These are phyloP conservation scores for Clostera curtula DNA, from an alignment of 2,888 invertebrate species.

Conservation along the genomic window DNA sequence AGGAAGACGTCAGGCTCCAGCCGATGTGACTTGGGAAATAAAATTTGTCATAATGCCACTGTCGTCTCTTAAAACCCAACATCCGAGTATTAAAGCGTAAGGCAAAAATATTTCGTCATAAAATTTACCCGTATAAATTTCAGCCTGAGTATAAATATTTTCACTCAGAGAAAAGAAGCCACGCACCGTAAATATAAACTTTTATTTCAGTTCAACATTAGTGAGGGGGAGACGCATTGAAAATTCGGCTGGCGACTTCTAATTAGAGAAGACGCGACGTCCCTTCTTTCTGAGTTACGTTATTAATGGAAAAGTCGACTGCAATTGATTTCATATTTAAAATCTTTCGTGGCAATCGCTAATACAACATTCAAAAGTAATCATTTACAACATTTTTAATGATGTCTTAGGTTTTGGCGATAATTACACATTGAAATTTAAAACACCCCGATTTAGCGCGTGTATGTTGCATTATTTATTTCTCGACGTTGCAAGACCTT, in stretches of 20 bases:
- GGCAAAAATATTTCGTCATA: slow-evolving; percentile 45
- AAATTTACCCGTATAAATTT: slow-evolving; percentile 54
- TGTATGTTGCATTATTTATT: too few relatives aligned
- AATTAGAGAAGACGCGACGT: slow-evolving; percentile 63
- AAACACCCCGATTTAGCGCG: too few relatives aligned
- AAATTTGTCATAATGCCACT: too few relatives aligned
- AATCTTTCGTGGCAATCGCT: slow-evolving; percentile 35
- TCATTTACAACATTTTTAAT: too few relatives aligned
- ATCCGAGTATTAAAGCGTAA: too few relatives aligned
- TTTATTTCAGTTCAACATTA: slow-evolving; percentile 66
- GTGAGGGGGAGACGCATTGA: slow-evolving; percentile 51
- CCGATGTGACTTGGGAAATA: too few relatives aligned
- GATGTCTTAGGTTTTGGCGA: too few relatives aligned
- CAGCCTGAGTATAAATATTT: slow-evolving; percentile 61
- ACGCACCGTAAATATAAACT: slow-evolving; percentile 72
- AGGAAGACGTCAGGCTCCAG: too few relatives aligned
- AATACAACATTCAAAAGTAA: slow-evolving; percentile 23
- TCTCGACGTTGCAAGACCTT: too few relatives aligned
- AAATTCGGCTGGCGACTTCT: slow-evolving; percentile 69
- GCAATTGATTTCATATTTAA: slow-evolving; percentile 65
- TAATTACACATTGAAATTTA: too few relatives aligned
- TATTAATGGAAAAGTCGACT: slow-evolving; percentile 62
- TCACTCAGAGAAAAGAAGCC: slow-evolving; percentile 53
- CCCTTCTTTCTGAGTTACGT: slow-evolving; percentile 50
- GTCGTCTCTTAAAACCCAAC: too few relatives aligned